Base-by-base conservation (phyloP, 2,113 vertebrate species). In the Alces alces region DNA sequence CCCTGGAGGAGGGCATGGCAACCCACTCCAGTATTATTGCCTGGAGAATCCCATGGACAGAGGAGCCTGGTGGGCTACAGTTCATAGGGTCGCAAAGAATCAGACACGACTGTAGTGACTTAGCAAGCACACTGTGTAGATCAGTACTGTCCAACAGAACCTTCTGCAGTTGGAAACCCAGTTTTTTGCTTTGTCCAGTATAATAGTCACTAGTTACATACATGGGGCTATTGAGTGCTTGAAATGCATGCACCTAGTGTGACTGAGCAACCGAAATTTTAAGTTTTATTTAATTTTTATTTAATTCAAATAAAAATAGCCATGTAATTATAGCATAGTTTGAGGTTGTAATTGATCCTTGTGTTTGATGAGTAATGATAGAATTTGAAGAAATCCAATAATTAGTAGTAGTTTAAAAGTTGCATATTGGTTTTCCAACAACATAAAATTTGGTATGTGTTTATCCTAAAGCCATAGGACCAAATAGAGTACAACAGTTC, bases 271-370 rank as follows among this genome's bases (percentile, higher is more conserved):
- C 28, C 39, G 23, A 36, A 92, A 86, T 33, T 94, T 92, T 87
- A 64, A 16, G 30, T 92, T 93, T 97, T 88, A 94, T 94, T 66
- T 92, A 60, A 95, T 84, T 96, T 86, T 86, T 36, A 36, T 93
- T 88, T 95, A 87, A 70, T 86, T 83, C 43, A 86, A 92, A 83
- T 89, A 30, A 83, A 70, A 96, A 64, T 66, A 90, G 70, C 33
- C 30, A 16, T 47, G 45, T 79, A 28, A 79, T 27, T 47, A 36
- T 39, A 55, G 16, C 15, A 28, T 54, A 80, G 28, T 86, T 80
- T 83, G 79, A 94, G 27, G 36, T 70, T 47, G 33, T 93, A 83
- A 89, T 10, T 88, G 66, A 83, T 86, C 16, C 23, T 94, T 91
- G 14, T 85, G 14, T 95, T 93, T 95, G 80, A 54, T 64, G 39